Base-by-base conservation (phyloP, 2,113 vertebrate species). In the Rhizomys pruinosus region DNA sequence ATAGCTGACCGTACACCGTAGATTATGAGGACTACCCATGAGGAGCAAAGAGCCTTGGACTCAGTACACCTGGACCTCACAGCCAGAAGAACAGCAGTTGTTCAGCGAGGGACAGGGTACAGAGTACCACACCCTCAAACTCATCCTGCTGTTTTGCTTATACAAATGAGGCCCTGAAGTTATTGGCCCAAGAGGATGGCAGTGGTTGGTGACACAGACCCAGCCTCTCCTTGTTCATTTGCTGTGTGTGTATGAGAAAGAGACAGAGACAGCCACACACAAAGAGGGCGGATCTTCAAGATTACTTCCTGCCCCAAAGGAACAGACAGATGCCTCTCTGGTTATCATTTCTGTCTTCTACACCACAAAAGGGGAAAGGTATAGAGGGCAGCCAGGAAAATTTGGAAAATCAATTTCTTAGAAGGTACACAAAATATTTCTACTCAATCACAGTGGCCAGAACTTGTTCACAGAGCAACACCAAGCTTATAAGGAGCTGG, bases 201-300 rank as follows among this genome's bases (percentile, higher is more conserved):
- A 15, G 42, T 2, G 87, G n/a, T 0, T 0, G 27, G 4, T 5
- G 34, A 57, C 9, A 8, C 0, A 10, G 34, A 42, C n/a, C 32
- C 27, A 13, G 76, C 10, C 55, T 7, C 11, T 20, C 2, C 2
- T 57, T 39, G 6, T 19, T 52, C 16, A 16, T 68, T 64, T 63
- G 84, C 27, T n/a, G n/a, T n/a, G n/a, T n/a, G n/a, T n/a, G n/a
- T n/a, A n/a, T n/a, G 47, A 52, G 47, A 52, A 11, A 52, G 47
- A 52, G 47, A 52, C 6, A 52, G 47, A 52, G 47, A 52, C 6
- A 52, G 47, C 6, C 6, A 52, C 6, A 52, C 6, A 52, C 6
- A 52, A 11, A 52, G 47, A 52, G 47, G 11, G 47, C 6, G 47
- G 47, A 52, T 52, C 11, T 6, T 52, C 47, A 19, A 81, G 44